These are phyloP conservation scores for Pedetes capensis DNA, from an alignment of 2,113 vertebrate species.

Conservation along the genomic window DNA sequence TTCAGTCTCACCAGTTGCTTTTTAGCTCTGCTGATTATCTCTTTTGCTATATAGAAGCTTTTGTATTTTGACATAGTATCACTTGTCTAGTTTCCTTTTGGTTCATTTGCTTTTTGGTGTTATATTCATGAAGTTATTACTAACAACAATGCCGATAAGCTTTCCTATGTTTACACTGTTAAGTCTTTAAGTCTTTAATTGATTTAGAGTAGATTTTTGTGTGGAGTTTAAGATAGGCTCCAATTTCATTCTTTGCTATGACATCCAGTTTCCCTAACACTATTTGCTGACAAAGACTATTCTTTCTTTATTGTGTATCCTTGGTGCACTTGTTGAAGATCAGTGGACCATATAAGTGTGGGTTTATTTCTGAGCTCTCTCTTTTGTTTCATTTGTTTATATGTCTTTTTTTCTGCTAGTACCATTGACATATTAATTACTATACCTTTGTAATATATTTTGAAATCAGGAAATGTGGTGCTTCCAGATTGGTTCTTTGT, in stretches of 20 bases:
- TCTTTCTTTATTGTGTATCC: no score
- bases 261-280: background rate
- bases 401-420: background rate
- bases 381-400: no score
- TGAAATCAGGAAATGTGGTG: background rate
- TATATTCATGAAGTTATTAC: background rate
- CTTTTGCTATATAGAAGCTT: background rate
- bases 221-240: background rate
- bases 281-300: no score
- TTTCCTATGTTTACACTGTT: background rate
- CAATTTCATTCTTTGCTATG: background rate
- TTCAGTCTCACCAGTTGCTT: no score
- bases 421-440: background rate
- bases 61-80: background rate
- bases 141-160: background rate
- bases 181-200: background rate
- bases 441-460: background rate
- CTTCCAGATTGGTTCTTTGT: background rate
- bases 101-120: background rate
- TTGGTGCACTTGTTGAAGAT: no score
- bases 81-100: background rate
- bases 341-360: no score
- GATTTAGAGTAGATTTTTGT: background rate
- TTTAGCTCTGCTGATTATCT: no score
- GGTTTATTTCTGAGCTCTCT: no score